A percentile compares a stretch with the other conserved stretches of the same genome.
Conservation (phyloP, 2,113 vertebrate genomes). For the Cercopithecus mona region DNA sequence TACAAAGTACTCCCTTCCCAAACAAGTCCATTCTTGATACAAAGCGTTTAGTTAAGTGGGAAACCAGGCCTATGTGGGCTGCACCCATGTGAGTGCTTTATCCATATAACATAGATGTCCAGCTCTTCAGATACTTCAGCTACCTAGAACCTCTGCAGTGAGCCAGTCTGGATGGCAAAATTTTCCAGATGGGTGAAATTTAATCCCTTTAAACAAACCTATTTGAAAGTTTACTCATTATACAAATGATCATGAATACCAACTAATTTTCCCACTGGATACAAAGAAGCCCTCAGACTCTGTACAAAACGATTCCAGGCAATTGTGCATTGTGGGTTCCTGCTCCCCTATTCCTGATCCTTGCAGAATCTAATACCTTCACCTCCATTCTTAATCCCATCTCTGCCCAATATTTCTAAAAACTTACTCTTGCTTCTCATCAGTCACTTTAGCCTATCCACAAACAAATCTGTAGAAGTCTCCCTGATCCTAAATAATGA, state of each 20-base stretch:
- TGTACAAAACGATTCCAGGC: neutral
- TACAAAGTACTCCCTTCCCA: neutral
- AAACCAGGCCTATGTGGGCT: neutral
- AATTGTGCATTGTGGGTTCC: neutral
- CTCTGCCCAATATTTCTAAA: neutral
- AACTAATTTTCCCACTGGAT: neutral
- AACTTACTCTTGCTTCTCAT: neutral
- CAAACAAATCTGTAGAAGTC: neutral
- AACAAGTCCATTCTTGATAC: neutral
- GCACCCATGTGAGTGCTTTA: neutral
- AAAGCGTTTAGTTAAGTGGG: neutral
- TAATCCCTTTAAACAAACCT: neutral
- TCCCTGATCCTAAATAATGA: neutral
- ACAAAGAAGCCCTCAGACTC: neutral
- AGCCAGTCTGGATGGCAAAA: neutral
- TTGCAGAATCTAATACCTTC: neutral
- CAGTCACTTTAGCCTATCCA: neutral
- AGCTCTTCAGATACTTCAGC: neutral
- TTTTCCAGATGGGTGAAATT: neutral
- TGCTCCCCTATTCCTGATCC: neutral
- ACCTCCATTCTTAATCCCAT: neutral
- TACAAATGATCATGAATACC: neutral
- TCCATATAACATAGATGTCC: neutral
- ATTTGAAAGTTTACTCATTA: neutral
- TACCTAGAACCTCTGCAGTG: neutral